Conservation (phyloP, 2,888 invertebrate genomes). For the Branchipolynoe longqiensis region DNA sequence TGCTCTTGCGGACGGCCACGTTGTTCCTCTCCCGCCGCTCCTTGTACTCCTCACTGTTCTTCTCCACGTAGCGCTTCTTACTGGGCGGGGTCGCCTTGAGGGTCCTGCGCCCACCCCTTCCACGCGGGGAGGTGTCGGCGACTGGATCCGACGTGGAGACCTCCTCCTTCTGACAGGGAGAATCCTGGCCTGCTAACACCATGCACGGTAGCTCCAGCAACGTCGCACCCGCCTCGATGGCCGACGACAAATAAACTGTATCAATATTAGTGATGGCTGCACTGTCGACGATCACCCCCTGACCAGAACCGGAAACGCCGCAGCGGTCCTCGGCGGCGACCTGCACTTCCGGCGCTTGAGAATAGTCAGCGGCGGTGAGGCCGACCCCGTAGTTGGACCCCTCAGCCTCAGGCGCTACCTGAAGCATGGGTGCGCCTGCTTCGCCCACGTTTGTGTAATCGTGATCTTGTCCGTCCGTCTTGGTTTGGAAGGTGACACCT, state of each 20-base stretch:
- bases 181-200: background rate
- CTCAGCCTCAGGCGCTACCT: background rate
- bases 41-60: constrained; percentile 96
- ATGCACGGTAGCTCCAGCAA: constrained; percentile 20
- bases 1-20: constrained; percentile 96
- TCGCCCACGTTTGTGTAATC: background rate
- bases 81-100: constrained; percentile 57
- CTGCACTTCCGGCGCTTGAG: too few relatives aligned
- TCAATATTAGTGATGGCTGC: background rate
- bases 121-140: background rate
- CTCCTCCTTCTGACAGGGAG: background rate
- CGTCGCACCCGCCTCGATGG: constrained; percentile 27
- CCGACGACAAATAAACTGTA: background rate
- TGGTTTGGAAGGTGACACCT: too few relatives aligned
- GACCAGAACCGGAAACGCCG: background rate
- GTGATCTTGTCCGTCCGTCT: background rate
- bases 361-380: background rate
- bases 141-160: background rate
- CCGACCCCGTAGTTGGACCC: constrained; percentile 12
- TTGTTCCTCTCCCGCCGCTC: constrained; percentile 95
- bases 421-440: constrained; percentile 19
- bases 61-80: constrained; percentile 83
- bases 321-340: background rate
- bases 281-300: background rate
- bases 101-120: background rate